Percentiles rank a stretch among this genome's conserved stretches.
Evolutionary conservation across 2,113 vertebrate genomes (phyloP).

Genomic region (Guaruba guarouba): DNA sequence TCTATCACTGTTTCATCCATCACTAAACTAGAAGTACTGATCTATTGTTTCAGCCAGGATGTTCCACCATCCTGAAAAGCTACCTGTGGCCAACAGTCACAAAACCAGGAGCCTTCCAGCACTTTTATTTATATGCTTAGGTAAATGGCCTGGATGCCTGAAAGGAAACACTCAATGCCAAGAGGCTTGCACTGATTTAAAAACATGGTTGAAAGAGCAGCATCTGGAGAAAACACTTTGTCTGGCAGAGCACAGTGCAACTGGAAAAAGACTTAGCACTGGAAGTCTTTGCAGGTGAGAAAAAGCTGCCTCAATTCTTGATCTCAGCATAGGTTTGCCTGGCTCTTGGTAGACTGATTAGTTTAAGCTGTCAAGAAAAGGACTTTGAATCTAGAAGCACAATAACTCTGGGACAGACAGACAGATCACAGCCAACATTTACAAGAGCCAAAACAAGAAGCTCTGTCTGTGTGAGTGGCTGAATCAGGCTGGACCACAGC

Average conservation of each 20-base stretch:
- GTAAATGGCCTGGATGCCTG: not conserved
- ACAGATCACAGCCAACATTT: not conserved
- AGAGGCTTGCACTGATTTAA: not conserved
- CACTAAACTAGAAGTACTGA: not conserved
- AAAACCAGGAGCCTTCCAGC: not conserved
- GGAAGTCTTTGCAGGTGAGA: constrained; percentile 2
- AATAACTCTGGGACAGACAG: not conserved
- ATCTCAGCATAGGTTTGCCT: not conserved
- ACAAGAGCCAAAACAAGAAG: not conserved
- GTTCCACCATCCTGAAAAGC: not conserved
- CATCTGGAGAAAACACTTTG: constrained; percentile 13
- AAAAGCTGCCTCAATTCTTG: not conserved
- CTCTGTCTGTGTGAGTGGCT: not conserved
- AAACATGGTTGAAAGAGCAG: not conserved
- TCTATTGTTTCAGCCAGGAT: not conserved
- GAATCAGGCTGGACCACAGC: not conserved
- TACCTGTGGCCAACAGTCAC: not conserved
- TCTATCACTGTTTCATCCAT: not conserved
- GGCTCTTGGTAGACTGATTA: not conserved
- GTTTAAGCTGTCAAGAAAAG: not conserved
- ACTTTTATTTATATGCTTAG: not conserved
- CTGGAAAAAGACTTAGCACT: not conserved
- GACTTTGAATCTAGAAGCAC: not conserved
- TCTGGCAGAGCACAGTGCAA: not conserved
- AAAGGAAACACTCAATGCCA: not conserved